Conservation (phyloP, 2,888 invertebrate species). For the Calliphora vomitoria region DNA sequence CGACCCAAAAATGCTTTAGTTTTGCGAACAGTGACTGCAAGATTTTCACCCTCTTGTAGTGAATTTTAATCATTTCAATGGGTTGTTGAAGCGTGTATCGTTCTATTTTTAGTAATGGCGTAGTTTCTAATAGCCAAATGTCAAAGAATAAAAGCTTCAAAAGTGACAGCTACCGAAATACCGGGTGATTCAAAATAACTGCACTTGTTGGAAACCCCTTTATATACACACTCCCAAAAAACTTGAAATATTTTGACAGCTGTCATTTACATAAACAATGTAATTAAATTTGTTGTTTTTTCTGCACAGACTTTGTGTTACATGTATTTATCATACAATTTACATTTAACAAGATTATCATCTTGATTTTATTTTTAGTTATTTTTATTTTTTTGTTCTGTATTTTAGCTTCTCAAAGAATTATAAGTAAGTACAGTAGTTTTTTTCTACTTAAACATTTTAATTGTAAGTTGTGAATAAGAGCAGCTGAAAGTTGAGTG, state of each 20-base stretch:
- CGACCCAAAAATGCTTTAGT: too few species aligned
- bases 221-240: too few species aligned
- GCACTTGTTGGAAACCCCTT: too few species aligned
- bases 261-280: constrained; percentile 34
- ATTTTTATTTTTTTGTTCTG: background rate
- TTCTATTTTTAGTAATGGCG: too few species aligned
- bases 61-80: too few species aligned
- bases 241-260: constrained; percentile 59
- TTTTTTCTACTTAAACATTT: background rate
- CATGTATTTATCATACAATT: constrained; percentile 35
- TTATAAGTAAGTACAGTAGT: background rate
- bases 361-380: constrained; percentile 7
- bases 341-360: constrained; percentile 29
- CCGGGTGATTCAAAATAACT: too few species aligned
- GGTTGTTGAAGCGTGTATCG: too few species aligned
- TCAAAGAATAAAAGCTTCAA: too few species aligned
- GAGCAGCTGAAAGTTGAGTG: constrained; percentile 36
- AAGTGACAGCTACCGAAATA: too few species aligned
- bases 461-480: constrained; percentile 36
- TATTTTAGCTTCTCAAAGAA: background rate
- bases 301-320: background rate
- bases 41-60: too few species aligned
- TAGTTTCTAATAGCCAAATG: too few species aligned
- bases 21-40: too few species aligned
- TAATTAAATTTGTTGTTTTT: background rate